Percentiles rank a stretch among this genome's conserved stretches.
phyloP scores from a whole-genome alignment of 1,140 invertebrate genomes.

The Archegozetes longisetosus region DNA sequence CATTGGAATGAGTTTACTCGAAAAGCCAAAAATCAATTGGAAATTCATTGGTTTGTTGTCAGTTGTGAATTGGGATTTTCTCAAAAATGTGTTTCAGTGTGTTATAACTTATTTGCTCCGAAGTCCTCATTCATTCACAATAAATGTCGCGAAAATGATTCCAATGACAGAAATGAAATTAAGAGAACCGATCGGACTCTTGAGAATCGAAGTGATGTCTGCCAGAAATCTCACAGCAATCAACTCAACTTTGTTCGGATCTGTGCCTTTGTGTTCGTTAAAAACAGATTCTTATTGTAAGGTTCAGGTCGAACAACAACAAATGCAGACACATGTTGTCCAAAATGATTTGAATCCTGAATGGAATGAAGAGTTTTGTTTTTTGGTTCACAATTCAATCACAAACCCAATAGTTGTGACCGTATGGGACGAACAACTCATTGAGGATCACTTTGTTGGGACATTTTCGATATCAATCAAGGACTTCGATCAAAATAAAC shows the following conservation, averaged over 20 bases:
- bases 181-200: not conserved
- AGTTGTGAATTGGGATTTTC: not conserved
- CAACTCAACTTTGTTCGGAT: not conserved
- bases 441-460: not conserved
- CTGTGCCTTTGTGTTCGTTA: no score
- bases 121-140: not conserved
- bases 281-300: not conserved
- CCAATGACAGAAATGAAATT: not conserved
- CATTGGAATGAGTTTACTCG: not conserved
- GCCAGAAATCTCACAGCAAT: not conserved
- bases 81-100: not conserved
- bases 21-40: constrained; percentile 2
- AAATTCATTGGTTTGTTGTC: not conserved
- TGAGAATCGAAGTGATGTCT: not conserved
- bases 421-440: constrained; percentile 18
- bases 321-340: not conserved
- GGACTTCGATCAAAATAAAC: not conserved
- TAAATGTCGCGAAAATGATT: not conserved
- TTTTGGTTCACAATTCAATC: constrained; percentile 31
- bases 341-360: not conserved
- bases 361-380: not conserved
- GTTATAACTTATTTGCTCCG: not conserved
- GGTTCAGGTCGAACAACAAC: not conserved
- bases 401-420: constrained; percentile 62
- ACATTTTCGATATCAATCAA: not conserved